phyloP scores from a whole-genome alignment of 2,888 invertebrate genomes.

The Pristionchus exspectatus region DNA sequence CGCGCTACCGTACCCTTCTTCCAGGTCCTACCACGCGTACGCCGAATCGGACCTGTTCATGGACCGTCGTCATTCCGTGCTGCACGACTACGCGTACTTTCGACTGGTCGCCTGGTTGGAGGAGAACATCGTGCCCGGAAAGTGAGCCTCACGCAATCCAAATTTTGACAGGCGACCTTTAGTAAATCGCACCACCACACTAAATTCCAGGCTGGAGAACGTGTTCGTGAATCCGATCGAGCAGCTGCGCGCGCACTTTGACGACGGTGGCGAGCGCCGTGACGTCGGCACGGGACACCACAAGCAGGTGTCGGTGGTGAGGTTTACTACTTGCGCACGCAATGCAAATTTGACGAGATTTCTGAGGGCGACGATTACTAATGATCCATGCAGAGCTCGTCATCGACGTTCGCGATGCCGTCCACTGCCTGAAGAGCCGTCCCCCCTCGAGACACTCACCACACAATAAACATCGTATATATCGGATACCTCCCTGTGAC shows the following conservation, averaged over 20 bases:
- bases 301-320: conserved; percentile 70
- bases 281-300: conserved; percentile 60
- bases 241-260: conserved; percentile 24
- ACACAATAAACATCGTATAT: background rate
- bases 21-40: conserved; percentile 70
- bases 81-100: conserved; percentile 64
- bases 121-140: conserved; percentile 68
- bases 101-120: conserved; percentile 69
- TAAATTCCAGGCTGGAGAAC: conserved; percentile 57
- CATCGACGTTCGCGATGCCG: conserved; percentile 64
- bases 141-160: conserved; percentile 50
- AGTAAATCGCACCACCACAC: background rate
- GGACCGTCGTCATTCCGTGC: conserved; percentile 64
- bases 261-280: background rate
- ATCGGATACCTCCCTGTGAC: background rate
- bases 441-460: background rate
- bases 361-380: conserved; percentile 23
- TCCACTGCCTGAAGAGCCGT: conserved; percentile 43
- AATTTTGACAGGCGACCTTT: conserved; percentile 18
- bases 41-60: conserved; percentile 68
- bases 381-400: conserved; percentile 63
- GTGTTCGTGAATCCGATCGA: conserved; percentile 54
- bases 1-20: background rate
- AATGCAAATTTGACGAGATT: background rate
- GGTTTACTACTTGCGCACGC: conserved; percentile 53